These are phyloP conservation scores for Amphiduros pacificus DNA, from an alignment of 2,888 invertebrate species.

Conservation along the genomic window DNA sequence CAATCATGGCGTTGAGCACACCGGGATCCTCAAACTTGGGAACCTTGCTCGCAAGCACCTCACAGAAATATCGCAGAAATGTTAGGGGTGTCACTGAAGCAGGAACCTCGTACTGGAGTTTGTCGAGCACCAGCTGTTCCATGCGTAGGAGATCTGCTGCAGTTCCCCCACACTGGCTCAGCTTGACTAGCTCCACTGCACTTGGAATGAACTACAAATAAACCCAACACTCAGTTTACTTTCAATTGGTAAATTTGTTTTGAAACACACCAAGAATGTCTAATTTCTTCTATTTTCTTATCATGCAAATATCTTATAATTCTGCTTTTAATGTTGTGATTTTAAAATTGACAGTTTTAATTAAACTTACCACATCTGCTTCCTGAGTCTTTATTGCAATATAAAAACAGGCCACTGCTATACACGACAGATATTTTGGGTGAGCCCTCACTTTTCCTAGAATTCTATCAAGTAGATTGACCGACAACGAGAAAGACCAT, in stretches of 20 bases:
- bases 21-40: constrained; percentile 7
- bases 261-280: too few relatives aligned
- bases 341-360: too few relatives aligned
- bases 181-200: constrained; percentile 39
- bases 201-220: constrained; percentile 42
- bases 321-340: too few relatives aligned
- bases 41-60: constrained; percentile 30
- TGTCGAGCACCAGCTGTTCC: constrained; percentile 49
- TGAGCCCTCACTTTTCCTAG: constrained; percentile 46
- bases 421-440: constrained; percentile 39
- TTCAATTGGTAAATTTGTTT: too few relatives aligned
- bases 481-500: constrained; percentile 44
- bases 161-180: constrained; percentile 47
- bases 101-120: constrained; percentile 44
- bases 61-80: constrained; percentile 37
- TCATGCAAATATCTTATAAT: too few relatives aligned
- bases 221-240: constrained; percentile 27
- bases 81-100: constrained; percentile 38
- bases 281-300: too few relatives aligned
- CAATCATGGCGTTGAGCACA: constrained; percentile 20
- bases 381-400: constrained; percentile 46
- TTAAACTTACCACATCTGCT: constrained; percentile 35
- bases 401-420: constrained; percentile 46
- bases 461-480: constrained; percentile 44
- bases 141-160: constrained; percentile 49